Percentiles rank a stretch among this genome's conserved stretches.
Evolutionary conservation across 2,888 invertebrate genomes (phyloP).

Genomic region (Caenorhabditis uteleia): DNA sequence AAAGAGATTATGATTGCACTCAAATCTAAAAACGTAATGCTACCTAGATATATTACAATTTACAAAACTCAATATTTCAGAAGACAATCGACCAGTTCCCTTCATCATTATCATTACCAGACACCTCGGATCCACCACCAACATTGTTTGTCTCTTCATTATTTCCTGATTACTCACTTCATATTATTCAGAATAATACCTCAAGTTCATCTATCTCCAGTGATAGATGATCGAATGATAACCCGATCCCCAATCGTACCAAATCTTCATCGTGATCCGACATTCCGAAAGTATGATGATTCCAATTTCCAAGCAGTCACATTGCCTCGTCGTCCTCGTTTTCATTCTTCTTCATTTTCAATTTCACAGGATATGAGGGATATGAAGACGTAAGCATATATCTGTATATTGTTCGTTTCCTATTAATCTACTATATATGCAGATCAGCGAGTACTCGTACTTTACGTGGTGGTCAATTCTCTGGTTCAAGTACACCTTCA

Average conservation of each 20-base stretch:
- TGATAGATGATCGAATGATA: constrained; percentile 29
- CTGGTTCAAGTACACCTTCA: not conserved
- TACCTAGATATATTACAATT: not conserved
- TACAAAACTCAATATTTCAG: constrained; percentile 9
- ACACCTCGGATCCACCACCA: constrained; percentile 24
- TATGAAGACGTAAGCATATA: constrained; percentile 34
- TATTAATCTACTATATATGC: constrained; percentile 1
- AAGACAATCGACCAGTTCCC: constrained; percentile 16
- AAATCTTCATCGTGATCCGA: constrained; percentile 46
- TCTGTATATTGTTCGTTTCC: not conserved
- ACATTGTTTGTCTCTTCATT: constrained; percentile 7
- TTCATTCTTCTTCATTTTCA: constrained; percentile 48
- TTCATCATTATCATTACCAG: constrained; percentile 31
- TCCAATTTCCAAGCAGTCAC: constrained; percentile 35
- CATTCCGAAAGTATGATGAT: constrained; percentile 52
- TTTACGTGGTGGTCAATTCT: constrained; percentile 3
- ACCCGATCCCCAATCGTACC: constrained; percentile 40
- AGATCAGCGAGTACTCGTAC: constrained; percentile 22
- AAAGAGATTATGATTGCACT: not conserved
- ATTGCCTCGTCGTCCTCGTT: constrained; percentile 37
- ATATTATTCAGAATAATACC: not conserved
- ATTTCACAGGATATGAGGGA: constrained; percentile 50
- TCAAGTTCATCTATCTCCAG: constrained; percentile 27
- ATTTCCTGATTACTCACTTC: not conserved
- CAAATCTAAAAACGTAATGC: not conserved